These are phyloP conservation scores for Austrolebias charrua DNA, from an alignment of 2,797 vertebrate species.

Conservation along the genomic window DNA sequence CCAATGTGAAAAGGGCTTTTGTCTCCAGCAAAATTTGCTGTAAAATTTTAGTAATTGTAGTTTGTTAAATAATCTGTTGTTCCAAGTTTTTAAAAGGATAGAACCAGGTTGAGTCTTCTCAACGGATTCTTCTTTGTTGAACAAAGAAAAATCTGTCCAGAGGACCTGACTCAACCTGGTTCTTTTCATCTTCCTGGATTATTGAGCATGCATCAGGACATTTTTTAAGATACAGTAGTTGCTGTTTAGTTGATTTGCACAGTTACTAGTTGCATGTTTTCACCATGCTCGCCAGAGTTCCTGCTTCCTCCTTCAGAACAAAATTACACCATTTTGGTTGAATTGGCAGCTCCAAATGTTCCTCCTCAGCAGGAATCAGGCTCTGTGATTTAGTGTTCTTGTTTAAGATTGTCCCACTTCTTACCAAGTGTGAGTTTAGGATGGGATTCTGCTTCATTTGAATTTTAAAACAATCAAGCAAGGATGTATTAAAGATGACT, in stretches of 20 bases:
- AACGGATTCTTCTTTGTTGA: too few relatives aligned
- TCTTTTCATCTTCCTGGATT: too few relatives aligned
- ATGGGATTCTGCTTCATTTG: background rate
- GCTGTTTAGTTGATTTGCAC: background rate
- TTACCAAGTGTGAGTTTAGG: background rate
- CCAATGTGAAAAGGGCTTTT: too few relatives aligned
- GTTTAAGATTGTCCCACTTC: too few relatives aligned
- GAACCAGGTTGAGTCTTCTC: too few relatives aligned
- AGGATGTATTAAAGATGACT: background rate
- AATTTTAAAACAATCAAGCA: background rate
- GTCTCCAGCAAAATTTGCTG: background rate
- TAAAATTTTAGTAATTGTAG: background rate
- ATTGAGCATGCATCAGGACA: too few relatives aligned
- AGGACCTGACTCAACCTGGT: too few relatives aligned
- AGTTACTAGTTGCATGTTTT: background rate
- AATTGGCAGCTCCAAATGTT: background rate
- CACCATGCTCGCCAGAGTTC: background rate
- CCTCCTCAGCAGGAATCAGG: background rate
- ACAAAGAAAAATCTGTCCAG: too few relatives aligned
- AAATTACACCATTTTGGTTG: background rate
- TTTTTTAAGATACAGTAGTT: background rate
- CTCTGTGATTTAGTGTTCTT: background rate
- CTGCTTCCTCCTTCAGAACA: background rate
- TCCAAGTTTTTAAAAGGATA: too few relatives aligned
- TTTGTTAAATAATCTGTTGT: background rate